Base-by-base conservation (phyloP, 2,888 invertebrate genomes). In the Temnothorax rugatulus region DNA sequence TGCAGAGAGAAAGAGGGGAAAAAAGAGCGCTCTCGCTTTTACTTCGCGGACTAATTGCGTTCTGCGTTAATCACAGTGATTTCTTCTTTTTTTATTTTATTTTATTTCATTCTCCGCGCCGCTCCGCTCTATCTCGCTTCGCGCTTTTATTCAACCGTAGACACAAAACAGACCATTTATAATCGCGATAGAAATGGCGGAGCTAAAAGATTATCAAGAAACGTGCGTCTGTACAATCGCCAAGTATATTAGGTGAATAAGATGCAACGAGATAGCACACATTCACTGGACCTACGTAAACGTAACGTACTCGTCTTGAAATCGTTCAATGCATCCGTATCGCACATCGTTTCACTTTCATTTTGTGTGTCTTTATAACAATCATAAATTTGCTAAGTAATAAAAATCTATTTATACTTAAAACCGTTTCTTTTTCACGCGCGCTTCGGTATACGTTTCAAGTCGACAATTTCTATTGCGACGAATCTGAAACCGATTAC, bases 21-120 rank as follows among this genome's bases (percentile, higher is more conserved):
- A 54, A 50, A 64, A 44, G 47, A 66, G 68, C 66, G 84, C 79
- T 83, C 85, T 81, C 84, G 85, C 83, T 90, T 89, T 86, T 87
- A 85, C 88, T 87, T 86, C 74, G 73, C 75, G 66, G 84, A 89
- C 85, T 88, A 89, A 89, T 89, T 89, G 88, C 86, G 84, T 88
- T 81, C 81, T 59, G 82, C 84, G 84, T 87, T 89, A 84, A 89
- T 89, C 87, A 84, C 84, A 63, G 88, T 86, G 89, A 89, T 85
- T 84, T 83, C 25, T 59, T 57, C 1, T 57, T 54, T 21, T 52
- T 73, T 57, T 73, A 7, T 21, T 54, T 71, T 54, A 34, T 88
- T 86, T 75, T 73, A 82, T 86, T 82, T 68, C 9, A 75, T 50
- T 75, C 75, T n/a, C 18, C 64, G 38, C 84, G 15, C 63, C 79